Base-by-base conservation (phyloP, 2,797 vertebrate genomes). In the Emys orbicularis region DNA sequence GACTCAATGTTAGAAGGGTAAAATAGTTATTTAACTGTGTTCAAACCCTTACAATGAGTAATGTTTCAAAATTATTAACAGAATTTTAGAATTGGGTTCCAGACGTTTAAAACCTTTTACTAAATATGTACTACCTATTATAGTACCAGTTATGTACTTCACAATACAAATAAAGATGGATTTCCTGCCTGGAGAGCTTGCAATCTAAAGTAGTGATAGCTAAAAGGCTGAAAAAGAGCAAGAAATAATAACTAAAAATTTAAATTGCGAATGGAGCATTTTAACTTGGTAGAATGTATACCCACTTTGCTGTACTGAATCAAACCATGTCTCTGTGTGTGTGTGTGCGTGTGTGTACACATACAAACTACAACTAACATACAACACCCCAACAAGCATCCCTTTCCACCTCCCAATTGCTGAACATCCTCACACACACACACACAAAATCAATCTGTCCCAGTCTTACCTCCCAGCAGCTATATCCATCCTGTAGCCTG, bases 331-430 rank as follows among this genome's bases (percentile, higher is more conserved):
- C 19, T 41, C n/a, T 56, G 31, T n/a, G 34, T 54, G 53, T 54
- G 11, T 12, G 11, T 6, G 29, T 61, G 59, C 61, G 31, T 4
- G 31, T 7, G 16, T 4, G 10, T 3, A 10, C 65, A 44, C 0
- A 0, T 59, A 90, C 92, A 9, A 18, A 52, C 65, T 90, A 50
- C 44, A 59, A 77, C 10, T 5, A 15, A n/a, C 29, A 90, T 72
- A 49, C 0, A 1, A 54, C 94, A 94, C 68, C 27, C 68, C 84
- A 2, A 37, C 86, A 79, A 81, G 1, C 0, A 47, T 31, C 50
- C 85, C 49, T 84, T 94, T 93, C 80, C 93, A 93, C 85, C 80
- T 82, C 84, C 80, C 77, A 68, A 15, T 56, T 59, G 81, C 65
- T 49, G 41, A 93, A 92, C 84, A 53, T n/a, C 5, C 3, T 12